These are phyloP conservation scores for Monochamus saltuarius DNA, from an alignment of 1,140 invertebrate species.

Conservation along the genomic window DNA sequence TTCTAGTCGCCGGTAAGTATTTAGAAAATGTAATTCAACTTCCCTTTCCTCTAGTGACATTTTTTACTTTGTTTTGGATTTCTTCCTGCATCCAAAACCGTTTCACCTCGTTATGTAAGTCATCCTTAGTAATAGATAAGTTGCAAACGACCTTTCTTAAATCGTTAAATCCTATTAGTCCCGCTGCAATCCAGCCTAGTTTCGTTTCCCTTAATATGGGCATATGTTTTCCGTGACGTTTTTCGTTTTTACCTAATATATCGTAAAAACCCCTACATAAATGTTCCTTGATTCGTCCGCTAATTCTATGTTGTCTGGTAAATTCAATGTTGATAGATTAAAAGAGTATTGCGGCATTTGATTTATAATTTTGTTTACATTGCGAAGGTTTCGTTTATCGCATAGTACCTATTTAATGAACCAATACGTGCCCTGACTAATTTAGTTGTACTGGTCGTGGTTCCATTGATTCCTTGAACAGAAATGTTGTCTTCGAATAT, in stretches of 20 bases:
- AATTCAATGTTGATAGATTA: constrained; percentile 8
- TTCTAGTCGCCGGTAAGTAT: not conserved
- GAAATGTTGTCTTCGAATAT: too few relatives aligned
- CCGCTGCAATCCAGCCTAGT: constrained; percentile 43
- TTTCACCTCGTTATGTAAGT: not conserved
- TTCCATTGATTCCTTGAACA: too few relatives aligned
- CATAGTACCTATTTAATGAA: constrained; percentile 6
- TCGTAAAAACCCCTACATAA: too few relatives aligned
- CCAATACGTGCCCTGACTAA: not conserved
- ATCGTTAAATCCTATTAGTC: not conserved
- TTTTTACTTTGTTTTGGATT: not conserved
- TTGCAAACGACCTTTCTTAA: too few relatives aligned
- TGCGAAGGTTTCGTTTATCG: not conserved
- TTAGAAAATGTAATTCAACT: constrained; percentile 1
- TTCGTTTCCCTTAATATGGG: constrained; percentile 37
- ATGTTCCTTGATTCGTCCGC: constrained; percentile 45
- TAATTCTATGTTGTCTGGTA: constrained; percentile 38
- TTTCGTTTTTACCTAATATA: constrained; percentile 32
- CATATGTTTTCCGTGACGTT: constrained; percentile 21
- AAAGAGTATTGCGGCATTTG: constrained; percentile 12
- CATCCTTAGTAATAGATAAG: too few relatives aligned
- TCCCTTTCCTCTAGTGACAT: not conserved
- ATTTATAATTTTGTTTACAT: constrained; percentile 15
- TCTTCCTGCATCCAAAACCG: not conserved
- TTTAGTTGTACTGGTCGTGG: not conserved